phyloP scores from a whole-genome alignment of 2,888 invertebrate species.

The Drosophila vallismaia region DNA sequence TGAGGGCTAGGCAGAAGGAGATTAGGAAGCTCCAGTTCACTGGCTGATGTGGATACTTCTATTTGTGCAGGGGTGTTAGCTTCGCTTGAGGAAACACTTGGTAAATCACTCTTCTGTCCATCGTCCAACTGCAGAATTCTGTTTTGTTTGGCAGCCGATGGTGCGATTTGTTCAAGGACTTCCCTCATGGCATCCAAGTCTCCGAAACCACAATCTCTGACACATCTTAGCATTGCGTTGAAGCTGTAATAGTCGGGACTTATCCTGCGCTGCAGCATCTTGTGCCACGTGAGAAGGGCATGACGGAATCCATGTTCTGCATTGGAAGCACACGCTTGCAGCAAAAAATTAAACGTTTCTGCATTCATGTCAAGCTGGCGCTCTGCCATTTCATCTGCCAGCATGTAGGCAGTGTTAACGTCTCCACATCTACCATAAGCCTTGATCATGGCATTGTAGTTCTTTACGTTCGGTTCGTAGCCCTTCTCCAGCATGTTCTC shows the following conservation, averaged over 20 bases:
- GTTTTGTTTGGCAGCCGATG: conserved; percentile 6
- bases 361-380: conserved; percentile 86
- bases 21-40: conserved; percentile 86
- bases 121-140: neutral
- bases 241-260: conserved; percentile 90
- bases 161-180: conserved; percentile 83
- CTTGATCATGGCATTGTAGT: conserved; percentile 95
- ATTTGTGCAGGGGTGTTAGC: conserved; percentile 5
- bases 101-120: conserved; percentile 4
- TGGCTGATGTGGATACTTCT: conserved; percentile 3
- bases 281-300: conserved; percentile 91
- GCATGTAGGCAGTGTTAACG: conserved; percentile 89
- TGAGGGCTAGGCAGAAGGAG: conserved; percentile 87
- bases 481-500: conserved; percentile 89
- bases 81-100: neutral
- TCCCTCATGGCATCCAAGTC: conserved; percentile 86
- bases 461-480: conserved; percentile 88
- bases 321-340: conserved; percentile 93
- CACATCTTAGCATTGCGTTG: conserved; percentile 91
- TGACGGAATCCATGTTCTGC: conserved; percentile 89
- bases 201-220: conserved; percentile 92
- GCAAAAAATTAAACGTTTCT: conserved; percentile 90
- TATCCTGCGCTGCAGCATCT: conserved; percentile 88
- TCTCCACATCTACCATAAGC: conserved; percentile 94
- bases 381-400: conserved; percentile 93